A percentile compares a stretch with the other conserved stretches of the same genome.
Conservation (phyloP, 2,797 vertebrate species). For the Mormyrops attenuatus region DNA sequence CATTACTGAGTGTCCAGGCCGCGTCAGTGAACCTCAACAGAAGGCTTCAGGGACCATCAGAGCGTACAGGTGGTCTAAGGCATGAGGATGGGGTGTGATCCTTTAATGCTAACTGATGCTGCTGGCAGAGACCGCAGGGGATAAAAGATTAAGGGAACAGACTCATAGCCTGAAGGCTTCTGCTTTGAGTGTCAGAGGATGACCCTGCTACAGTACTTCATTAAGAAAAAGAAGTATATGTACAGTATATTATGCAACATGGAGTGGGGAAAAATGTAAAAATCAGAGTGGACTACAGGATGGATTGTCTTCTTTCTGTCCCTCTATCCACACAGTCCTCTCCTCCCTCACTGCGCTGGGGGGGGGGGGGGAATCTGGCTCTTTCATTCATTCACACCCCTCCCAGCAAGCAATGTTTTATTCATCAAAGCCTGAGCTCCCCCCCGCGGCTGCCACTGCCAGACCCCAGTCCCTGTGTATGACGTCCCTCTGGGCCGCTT, state of each 20-base stretch:
- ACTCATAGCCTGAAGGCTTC: neutral
- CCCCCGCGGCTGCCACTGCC: constrained; percentile 34
- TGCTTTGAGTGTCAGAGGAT: neutral
- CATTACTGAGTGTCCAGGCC: neutral
- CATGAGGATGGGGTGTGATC: neutral
- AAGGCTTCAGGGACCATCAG: neutral
- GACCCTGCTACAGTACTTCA: neutral
- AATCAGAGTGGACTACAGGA: neutral
- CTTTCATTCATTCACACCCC: constrained; percentile 55
- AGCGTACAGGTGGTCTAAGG: neutral
- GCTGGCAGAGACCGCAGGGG: neutral
- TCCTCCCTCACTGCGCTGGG: neutral
- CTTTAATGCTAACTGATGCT: neutral
- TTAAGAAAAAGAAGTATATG: neutral
- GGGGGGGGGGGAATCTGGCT: neutral
- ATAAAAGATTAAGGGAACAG: neutral
- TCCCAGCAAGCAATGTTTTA: constrained; percentile 65
- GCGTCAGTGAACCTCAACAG: neutral
- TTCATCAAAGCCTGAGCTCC: constrained; percentile 68
- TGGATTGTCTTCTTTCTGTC: neutral
- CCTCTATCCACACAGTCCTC: neutral
- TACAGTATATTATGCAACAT: neutral
- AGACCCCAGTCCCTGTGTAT: constrained; percentile 17
- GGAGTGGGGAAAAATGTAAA: neutral
- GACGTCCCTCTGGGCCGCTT: constrained; percentile 9